These are phyloP conservation scores for Dicranocentrus wangi DNA, from an alignment of 2,888 invertebrate genomes.

Conservation along the genomic window DNA sequence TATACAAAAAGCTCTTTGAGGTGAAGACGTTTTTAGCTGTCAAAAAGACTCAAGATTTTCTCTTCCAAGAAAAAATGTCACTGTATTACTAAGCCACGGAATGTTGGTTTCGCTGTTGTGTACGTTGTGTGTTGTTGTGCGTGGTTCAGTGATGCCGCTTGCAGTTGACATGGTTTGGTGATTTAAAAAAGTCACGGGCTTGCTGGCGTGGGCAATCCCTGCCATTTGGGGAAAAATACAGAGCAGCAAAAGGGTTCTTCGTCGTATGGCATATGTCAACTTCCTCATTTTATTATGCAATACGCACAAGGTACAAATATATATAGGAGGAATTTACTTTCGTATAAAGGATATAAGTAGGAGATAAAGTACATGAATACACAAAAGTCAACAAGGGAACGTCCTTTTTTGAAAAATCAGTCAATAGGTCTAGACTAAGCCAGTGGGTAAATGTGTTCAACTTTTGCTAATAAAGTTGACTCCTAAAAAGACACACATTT, in stretches of 20 bases:
- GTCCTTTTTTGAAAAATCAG: slow-evolving; percentile 50
- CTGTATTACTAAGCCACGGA: slow-evolving; percentile 59
- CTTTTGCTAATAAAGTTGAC: neutral
- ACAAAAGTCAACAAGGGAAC: slow-evolving; percentile 29
- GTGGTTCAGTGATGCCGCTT: slow-evolving; percentile 64
- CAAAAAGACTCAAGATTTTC: slow-evolving; percentile 35
- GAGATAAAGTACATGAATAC: neutral
- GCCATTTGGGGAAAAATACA: slow-evolving; percentile 17
- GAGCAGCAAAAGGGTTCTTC: neutral
- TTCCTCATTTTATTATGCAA: slow-evolving; percentile 27
- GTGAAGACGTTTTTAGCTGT: slow-evolving; percentile 37
- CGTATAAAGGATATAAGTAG: no score
- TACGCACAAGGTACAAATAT: slow-evolving; percentile 5
- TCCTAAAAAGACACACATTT: slow-evolving; percentile 21
- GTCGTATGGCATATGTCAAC: slow-evolving; percentile 9
- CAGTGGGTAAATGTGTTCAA: slow-evolving; percentile 50
- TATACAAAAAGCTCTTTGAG: slow-evolving; percentile 21
- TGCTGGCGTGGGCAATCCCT: slow-evolving; percentile 51
- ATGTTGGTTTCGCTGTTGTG: slow-evolving; percentile 39
- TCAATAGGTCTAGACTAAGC: slow-evolving; percentile 53
- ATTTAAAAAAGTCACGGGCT: slow-evolving; percentile 62
- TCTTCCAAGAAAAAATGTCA: slow-evolving; percentile 63
- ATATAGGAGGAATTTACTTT: no score
- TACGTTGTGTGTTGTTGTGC: slow-evolving; percentile 31
- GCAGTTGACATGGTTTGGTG: slow-evolving; percentile 63